These are phyloP conservation scores for Latheticus oryzae DNA, from an alignment of 2,888 invertebrate species.

Conservation along the genomic window DNA sequence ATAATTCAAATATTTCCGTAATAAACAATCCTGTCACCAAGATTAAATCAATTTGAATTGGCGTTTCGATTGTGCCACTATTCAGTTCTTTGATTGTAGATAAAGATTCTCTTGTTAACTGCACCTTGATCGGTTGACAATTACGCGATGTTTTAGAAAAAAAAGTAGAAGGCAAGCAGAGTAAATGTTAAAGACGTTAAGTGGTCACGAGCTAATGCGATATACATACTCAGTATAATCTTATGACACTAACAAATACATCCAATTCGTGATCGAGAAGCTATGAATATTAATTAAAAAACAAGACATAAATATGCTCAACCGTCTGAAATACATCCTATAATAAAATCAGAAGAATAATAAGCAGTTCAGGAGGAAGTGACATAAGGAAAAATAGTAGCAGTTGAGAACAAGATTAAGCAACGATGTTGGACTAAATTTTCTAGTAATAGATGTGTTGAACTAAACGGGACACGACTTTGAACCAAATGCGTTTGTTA, in stretches of 20 bases:
- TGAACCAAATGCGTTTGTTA: slow-evolving; percentile 8
- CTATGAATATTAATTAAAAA: slow-evolving; percentile 45
- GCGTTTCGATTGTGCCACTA: slow-evolving; percentile 28
- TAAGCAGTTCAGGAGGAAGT: slow-evolving; percentile 18
- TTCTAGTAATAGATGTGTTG: neutral
- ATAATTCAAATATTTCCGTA: slow-evolving; percentile 22
- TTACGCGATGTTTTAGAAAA: slow-evolving; percentile 10
- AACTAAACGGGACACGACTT: slow-evolving; percentile 12
- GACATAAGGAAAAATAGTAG: neutral
- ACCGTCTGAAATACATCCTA: slow-evolving; percentile 35
- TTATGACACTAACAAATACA: slow-evolving; percentile 41
- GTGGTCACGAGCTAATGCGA: slow-evolving; percentile 37
- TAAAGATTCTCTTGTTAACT: slow-evolving; percentile 25
- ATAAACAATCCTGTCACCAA: slow-evolving; percentile 26
- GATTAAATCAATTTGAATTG: slow-evolving; percentile 14
- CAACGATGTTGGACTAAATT: no score
- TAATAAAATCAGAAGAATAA: slow-evolving; percentile 26
- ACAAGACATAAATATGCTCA: slow-evolving; percentile 37
- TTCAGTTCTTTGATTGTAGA: slow-evolving; percentile 23
- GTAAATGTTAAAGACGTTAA: slow-evolving; percentile 35
- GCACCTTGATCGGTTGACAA: slow-evolving; percentile 23
- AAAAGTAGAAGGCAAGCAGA: slow-evolving; percentile 13
- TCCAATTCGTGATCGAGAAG: slow-evolving; percentile 40
- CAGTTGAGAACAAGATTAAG: slow-evolving; percentile 4
- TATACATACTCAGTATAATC: slow-evolving; percentile 36